Evolutionary conservation across 1,140 invertebrate species (phyloP).

Genomic region (Pseudomyrmex cubaensis): DNA sequence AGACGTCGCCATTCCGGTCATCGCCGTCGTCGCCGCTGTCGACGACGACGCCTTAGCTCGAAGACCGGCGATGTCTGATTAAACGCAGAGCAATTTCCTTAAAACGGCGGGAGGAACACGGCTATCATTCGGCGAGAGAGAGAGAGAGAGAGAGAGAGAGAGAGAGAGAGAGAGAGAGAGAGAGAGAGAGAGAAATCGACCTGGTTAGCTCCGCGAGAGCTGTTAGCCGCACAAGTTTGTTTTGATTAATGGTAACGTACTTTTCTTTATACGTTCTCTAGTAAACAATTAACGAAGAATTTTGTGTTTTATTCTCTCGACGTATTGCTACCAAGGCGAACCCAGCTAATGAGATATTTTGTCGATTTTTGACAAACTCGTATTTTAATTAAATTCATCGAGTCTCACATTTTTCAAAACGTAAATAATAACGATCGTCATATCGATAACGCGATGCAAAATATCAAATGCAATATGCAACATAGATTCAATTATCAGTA

Average conservation of each 20-base stretch:
- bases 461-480: neutral
- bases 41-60: neutral
- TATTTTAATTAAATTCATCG: neutral
- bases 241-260: constrained; percentile 40
- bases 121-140: constrained; percentile 9
- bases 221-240: constrained; percentile 1
- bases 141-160: too few relatives aligned
- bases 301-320: constrained; percentile 10
- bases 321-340: neutral
- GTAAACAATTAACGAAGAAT: constrained; percentile 39
- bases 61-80: constrained; percentile 53
- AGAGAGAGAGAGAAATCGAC: constrained; percentile 11
- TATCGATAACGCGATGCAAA: neutral
- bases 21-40: neutral
- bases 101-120: neutral
- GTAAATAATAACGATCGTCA: neutral
- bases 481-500: too few relatives aligned
- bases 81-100: constrained; percentile 37
- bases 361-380: neutral
- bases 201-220: neutral
- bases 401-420: neutral
- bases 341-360: constrained; percentile 1
- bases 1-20: constrained; percentile 21
- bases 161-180: too few relatives aligned
- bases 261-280: neutral